Conservation (phyloP, 2,888 invertebrate species). For the Cancer borealis region DNA sequence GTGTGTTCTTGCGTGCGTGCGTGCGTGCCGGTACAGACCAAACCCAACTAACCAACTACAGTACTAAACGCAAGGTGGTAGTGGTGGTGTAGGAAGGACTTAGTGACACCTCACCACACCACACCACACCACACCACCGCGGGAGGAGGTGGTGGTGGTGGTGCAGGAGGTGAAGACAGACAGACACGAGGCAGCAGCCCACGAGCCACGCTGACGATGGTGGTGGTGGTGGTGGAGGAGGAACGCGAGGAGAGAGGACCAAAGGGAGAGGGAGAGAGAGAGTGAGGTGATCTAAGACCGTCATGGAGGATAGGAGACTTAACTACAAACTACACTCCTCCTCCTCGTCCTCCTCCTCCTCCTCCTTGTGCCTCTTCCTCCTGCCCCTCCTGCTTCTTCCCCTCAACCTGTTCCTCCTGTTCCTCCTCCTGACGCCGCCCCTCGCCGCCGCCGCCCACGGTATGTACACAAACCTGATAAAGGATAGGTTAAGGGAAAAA, state of each 20-base stretch:
- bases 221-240: background rate
- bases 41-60: background rate
- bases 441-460: slow-evolving; percentile 23
- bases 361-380: background rate
- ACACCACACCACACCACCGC: background rate
- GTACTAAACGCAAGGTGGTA: background rate
- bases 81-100: background rate
- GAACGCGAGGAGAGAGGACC: background rate
- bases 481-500: background rate
- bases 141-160: background rate
- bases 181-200: background rate
- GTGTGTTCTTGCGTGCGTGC: background rate
- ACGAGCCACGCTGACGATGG: background rate
- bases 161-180: too few relatives aligned
- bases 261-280: background rate
- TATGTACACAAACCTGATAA: background rate
- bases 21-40: background rate
- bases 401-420: background rate
- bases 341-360: slow-evolving; percentile 15
- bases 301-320: background rate
- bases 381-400: background rate
- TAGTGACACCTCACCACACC: too few relatives aligned
- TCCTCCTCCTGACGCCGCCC: background rate
- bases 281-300: background rate
- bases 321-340: background rate